Percentiles rank a stretch among this genome's conserved stretches.
Evolutionary conservation across 2,797 vertebrate species (phyloP).

Genomic region (Rhabdomys pumilio): DNA sequence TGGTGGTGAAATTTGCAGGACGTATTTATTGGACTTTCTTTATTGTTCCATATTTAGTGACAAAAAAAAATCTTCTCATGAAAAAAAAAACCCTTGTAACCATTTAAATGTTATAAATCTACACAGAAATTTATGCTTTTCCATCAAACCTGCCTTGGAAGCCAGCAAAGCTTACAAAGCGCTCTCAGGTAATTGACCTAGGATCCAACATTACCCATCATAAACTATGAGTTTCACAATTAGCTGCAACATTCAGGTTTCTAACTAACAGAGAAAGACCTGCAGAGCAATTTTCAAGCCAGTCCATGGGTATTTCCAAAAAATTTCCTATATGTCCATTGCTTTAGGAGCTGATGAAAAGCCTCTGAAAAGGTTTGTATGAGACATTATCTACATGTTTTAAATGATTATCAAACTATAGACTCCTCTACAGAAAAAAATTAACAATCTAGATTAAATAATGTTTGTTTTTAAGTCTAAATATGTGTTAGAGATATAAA

Average conservation of each 20-base stretch:
- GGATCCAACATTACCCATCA: slow-evolving; percentile 31
- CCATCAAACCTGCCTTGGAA: slow-evolving; percentile 35
- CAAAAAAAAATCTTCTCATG: slow-evolving; percentile 59
- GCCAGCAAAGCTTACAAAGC: slow-evolving; percentile 26
- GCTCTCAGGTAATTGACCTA: not conserved
- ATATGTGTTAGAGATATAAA: not conserved
- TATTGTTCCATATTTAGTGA: not conserved
- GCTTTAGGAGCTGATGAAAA: slow-evolving; percentile 59
- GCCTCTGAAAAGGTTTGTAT: slow-evolving; percentile 13
- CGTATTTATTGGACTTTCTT: slow-evolving; percentile 23
- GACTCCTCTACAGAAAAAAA: not conserved
- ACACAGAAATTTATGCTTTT: slow-evolving; percentile 15
- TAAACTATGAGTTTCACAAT: slow-evolving; percentile 59
- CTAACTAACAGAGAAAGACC: slow-evolving; percentile 22
- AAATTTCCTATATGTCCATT: slow-evolving; percentile 13
- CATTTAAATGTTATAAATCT: slow-evolving; percentile 40
- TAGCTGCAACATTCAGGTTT: not conserved
- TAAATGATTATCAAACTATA: slow-evolving; percentile 17
- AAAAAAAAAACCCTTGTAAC: slow-evolving; percentile 31
- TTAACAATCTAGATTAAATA: slow-evolving; percentile 6
- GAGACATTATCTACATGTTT: not conserved
- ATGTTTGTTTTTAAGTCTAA: not conserved
- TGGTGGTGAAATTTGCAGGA: slow-evolving; percentile 7
- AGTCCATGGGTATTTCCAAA: slow-evolving; percentile 34
- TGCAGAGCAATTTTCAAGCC: slow-evolving; percentile 52